phyloP scores from a whole-genome alignment of 2,888 invertebrate species.

The Pristionchus japonicus region DNA sequence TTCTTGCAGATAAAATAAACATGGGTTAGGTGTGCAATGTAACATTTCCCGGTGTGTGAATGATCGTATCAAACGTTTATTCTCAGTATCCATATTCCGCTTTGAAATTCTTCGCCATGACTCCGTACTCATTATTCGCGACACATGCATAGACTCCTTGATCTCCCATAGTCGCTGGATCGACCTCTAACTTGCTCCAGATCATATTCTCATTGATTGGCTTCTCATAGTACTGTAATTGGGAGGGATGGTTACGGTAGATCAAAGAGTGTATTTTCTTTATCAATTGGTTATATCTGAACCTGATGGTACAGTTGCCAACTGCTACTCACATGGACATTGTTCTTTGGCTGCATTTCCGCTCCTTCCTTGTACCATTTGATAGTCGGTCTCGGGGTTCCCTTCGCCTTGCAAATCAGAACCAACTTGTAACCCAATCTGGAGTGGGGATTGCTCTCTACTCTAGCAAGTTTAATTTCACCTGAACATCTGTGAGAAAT shows the following conservation, averaged over 20 bases:
- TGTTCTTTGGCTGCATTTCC: conserved; percentile 83
- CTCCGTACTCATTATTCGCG: conserved; percentile 73
- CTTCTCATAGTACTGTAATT: conserved; percentile 73
- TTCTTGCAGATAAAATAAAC: no score
- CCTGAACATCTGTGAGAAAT: conserved; percentile 70
- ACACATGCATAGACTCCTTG: conserved; percentile 74
- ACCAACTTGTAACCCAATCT: conserved; percentile 92
- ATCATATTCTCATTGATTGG: conserved; percentile 67
- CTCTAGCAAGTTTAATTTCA: background rate
- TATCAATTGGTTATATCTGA: background rate
- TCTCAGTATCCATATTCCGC: conserved; percentile 72
- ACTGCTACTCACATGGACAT: conserved; percentile 70
- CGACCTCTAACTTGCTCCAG: conserved; percentile 74
- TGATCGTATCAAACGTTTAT: conserved; percentile 20
- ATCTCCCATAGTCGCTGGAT: conserved; percentile 75
- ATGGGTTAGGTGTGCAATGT: background rate
- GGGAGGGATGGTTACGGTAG: background rate
- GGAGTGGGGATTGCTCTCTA: conserved; percentile 36
- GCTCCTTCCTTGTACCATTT: conserved; percentile 96
- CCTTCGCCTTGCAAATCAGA: conserved; percentile 91
- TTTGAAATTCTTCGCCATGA: conserved; percentile 75
- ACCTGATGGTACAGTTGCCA: background rate
- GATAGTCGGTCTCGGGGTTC: conserved; percentile 90
- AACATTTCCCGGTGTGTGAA: background rate
- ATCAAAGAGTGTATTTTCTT: background rate